phyloP scores from a whole-genome alignment of 2,888 invertebrate genomes.

The Ormia ochracea region DNA sequence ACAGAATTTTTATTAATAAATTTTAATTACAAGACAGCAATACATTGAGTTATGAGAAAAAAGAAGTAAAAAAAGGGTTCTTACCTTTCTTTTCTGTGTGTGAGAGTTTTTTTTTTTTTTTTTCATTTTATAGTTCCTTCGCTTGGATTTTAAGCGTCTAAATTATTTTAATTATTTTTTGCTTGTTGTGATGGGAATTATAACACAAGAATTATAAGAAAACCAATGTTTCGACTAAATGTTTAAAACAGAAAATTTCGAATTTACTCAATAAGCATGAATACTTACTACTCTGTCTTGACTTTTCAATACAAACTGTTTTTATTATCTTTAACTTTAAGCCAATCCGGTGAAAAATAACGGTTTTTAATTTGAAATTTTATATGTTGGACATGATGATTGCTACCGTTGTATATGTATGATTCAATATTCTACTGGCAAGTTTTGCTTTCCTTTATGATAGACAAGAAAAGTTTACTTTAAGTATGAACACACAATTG shows the following conservation, averaged over 20 bases:
- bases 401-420: not conserved
- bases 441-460: not conserved
- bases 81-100: constrained; percentile 43
- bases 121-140: not conserved
- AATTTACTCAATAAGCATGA: not conserved
- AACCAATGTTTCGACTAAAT: constrained; percentile 29
- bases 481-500: too few species aligned
- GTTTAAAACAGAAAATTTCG: not conserved
- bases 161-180: not conserved
- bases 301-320: not conserved
- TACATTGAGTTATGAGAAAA: constrained; percentile 11
- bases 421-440: not conserved
- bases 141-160: constrained; percentile 5
- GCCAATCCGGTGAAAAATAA: constrained; percentile 37
- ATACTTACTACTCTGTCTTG: constrained; percentile 47
- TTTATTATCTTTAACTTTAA: constrained; percentile 2
- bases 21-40: constrained; percentile 46
- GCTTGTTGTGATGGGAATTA: not conserved
- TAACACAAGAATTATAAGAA: constrained; percentile 12
- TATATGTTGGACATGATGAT: constrained; percentile 53
- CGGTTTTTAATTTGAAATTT: not conserved
- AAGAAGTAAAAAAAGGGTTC: constrained; percentile 19
- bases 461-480: not conserved
- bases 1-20: constrained; percentile 8
- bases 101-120: not conserved